These are phyloP conservation scores for Crematogaster levior DNA, from an alignment of 2,888 invertebrate genomes.

Conservation along the genomic window DNA sequence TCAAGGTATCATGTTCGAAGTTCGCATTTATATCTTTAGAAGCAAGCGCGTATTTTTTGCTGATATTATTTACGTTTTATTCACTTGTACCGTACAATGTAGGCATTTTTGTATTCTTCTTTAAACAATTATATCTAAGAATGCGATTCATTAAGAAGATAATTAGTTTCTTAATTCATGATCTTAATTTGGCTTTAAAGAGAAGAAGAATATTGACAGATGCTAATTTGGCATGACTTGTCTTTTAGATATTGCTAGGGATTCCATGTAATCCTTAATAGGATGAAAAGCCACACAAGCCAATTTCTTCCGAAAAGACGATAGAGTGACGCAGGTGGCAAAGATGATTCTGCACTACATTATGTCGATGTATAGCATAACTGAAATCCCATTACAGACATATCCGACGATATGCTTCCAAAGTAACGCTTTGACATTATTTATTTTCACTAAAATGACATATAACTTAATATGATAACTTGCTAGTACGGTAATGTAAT, in stretches of 20 bases:
- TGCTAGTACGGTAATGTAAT: not conserved
- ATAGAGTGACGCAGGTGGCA: slow-evolving; percentile 70
- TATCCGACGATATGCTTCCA: slow-evolving; percentile 7
- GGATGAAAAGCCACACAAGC: slow-evolving; percentile 24
- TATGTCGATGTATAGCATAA: slow-evolving; percentile 66
- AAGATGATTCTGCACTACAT: slow-evolving; percentile 66
- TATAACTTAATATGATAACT: not conserved
- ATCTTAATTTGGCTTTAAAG: not conserved
- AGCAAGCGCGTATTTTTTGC: not conserved
- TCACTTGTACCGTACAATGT: not conserved
- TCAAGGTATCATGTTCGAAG: slow-evolving; percentile 17
- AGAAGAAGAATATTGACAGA: not conserved
- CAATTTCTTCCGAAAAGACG: slow-evolving; percentile 66
- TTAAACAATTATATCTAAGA: not conserved
- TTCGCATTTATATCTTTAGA: not conserved
- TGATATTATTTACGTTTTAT: not conserved
- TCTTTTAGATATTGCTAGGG: not conserved
- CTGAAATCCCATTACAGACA: slow-evolving; percentile 45
- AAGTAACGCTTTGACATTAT: slow-evolving; percentile 19
- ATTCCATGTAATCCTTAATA: not conserved
- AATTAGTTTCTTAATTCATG: not conserved
- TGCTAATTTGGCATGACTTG: slow-evolving; percentile 2
- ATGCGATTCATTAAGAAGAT: not conserved
- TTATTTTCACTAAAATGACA: not conserved
- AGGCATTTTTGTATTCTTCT: not conserved